A percentile compares a stretch with the other conserved stretches of the same genome.
phyloP scores from a whole-genome alignment of 1,140 invertebrate genomes.

The Danaus melanippus region DNA sequence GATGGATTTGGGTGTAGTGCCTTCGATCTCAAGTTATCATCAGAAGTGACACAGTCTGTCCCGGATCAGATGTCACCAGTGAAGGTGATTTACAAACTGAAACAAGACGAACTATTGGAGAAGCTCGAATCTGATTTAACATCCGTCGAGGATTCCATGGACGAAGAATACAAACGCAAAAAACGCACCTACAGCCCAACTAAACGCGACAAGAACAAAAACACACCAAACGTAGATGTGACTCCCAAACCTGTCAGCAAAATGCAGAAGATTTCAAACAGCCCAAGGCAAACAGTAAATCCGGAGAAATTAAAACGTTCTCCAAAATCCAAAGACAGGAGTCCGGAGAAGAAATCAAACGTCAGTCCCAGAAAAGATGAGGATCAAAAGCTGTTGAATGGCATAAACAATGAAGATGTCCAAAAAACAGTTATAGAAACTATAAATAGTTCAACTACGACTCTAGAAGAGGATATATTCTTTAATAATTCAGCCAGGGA shows the following conservation, averaged over 20 bases:
- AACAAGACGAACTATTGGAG: constrained; percentile 16
- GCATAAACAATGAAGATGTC: no score
- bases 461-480: no score
- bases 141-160: constrained; percentile 23
- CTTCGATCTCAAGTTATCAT: constrained; percentile 21
- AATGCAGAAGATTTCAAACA: constrained; percentile 44
- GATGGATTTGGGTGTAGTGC: constrained; percentile 25
- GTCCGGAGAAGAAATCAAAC: constrained; percentile 6
- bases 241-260: constrained; percentile 50
- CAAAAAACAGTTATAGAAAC: no score
- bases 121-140: constrained; percentile 30
- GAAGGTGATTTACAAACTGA: constrained; percentile 33
- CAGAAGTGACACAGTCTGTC: neutral
- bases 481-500: no score
- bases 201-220: constrained; percentile 14
- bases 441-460: no score
- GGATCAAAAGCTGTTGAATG: constrained; percentile 3
- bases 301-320: constrained; percentile 1
- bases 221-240: constrained; percentile 15
- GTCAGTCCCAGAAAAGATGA: constrained; percentile 4
- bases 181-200: constrained; percentile 39
- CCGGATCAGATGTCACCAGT: constrained; percentile 22
- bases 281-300: constrained; percentile 20
- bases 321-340: constrained; percentile 7
- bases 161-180: constrained; percentile 13